Base-by-base conservation (phyloP, 2,797 vertebrate species). In the Neosilurus mollespiculum region DNA sequence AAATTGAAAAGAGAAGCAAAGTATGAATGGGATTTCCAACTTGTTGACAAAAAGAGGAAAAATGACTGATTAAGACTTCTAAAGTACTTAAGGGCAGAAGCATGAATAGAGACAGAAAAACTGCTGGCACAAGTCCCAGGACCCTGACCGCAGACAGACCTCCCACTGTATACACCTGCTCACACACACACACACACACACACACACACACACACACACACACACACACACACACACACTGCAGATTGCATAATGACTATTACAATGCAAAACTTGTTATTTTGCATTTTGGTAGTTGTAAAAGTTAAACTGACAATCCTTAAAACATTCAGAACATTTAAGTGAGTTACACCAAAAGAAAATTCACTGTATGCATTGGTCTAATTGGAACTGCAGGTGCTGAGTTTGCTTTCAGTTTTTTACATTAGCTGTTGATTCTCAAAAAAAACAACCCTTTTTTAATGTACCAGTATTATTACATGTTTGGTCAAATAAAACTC, bases 131-230 rank as follows among this genome's bases (percentile, higher is more conserved):
- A 26, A 76, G 56, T 51, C 81, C 84, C 87, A 84, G 79, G 83
- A 85, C 76, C 85, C 81, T 82, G 66, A 86, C 86, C 78, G 80
- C 87, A 87, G 88, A 90, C 89, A 83, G 87, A 89, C 88, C 89
- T 86, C 88, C 89, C 85, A 88, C 86, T 73, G 87, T 88, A 89
- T 92, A 89, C 93, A 93, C 92, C 93, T 94, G 93, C 91, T 78
- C 73, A 70, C 67, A 24, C 43, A 75, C 81, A 80, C 56, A 58
- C 62, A 70, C 71, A 84, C 58, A 72, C 73, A 67, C 59, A 83
- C 83, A 78, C 53, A 81, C 62, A 79, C 56, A 89, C 77, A 87
- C 77, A 65, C 51, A 73, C 71, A 58, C 72, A 59, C 72, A 34
- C 16, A 3, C 16, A 58, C 26, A 37, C 56, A 59, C 30, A 43